Evolutionary conservation across 1,140 invertebrate genomes (phyloP), one percentile per base, ranked within the genome.

Genomic region (Achroia grisella): DNA sequence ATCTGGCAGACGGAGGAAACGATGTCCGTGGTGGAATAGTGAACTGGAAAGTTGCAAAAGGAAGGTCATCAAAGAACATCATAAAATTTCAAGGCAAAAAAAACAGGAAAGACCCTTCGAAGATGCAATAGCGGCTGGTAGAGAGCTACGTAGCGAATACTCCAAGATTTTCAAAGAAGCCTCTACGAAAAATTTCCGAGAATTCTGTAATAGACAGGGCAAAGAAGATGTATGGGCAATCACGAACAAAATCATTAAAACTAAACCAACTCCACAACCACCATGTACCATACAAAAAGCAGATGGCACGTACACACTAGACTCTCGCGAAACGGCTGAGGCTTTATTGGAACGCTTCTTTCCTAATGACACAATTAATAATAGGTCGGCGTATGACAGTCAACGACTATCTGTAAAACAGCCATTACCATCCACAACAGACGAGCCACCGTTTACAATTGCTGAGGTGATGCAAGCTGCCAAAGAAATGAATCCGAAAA

Each of bases 261-360:
- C 35, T 15, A 1, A 8, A 1, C 28, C 44, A 3, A 1, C 2
- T 6, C 17, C 17, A 6, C 17, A 23, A 6, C 17, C 17, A 2
- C 17, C 17, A 23, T 23, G 2, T 6, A 23, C 17, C 6, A 6
- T 23, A 2, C 17, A 23, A 6, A 23, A 23, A 23, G 17, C 17
- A 3, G 17, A 11, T 35, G 12, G 12, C 32, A 1, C 32, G 2
- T 35, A 40, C 32, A 66, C 55, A 0, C 34, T 32, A 1, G 39
- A 41, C 10, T 13, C 30, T 2, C 6, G 13, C 3, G 48, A 52
- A 10, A 62, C 56, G 1, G 59, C 56, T 2, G 10, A 48, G 1
- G 47, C 45, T 0, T 31, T 63, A 2, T 17, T 62, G 1, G 11
- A 60, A 1, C 34, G 51, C 2, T 60, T 33, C 31, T 44, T 10